Conservation (phyloP, 2,797 vertebrate genomes). For the Sphenopsis melanotis region DNA sequence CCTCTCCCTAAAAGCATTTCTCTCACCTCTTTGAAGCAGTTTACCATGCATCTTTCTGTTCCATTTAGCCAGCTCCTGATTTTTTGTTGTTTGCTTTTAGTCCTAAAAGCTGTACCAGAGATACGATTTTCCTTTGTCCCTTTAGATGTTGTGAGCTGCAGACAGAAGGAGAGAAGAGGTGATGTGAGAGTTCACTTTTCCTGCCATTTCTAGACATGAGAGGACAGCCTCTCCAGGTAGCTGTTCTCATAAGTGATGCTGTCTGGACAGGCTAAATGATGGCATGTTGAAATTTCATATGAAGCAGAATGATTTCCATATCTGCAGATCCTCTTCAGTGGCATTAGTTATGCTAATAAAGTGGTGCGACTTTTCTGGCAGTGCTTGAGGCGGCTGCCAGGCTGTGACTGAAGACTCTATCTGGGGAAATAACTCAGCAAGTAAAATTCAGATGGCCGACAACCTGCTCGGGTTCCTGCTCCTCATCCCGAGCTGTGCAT, state of each 20-base stretch:
- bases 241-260: neutral
- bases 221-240: neutral
- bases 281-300: conserved; percentile 18
- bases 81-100: neutral
- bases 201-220: neutral
- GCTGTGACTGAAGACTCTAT: conserved; percentile 39
- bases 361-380: conserved; percentile 22
- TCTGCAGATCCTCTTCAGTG: conserved; percentile 16
- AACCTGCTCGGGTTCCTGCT: conserved; percentile 19
- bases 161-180: neutral
- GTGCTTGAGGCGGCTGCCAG: conserved; percentile 44
- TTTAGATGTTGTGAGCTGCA: neutral
- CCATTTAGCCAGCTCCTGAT: neutral
- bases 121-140: neutral
- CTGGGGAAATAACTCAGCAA: conserved; percentile 61
- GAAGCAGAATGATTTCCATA: conserved; percentile 17
- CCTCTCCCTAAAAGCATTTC: neutral
- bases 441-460: conserved; percentile 37
- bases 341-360: conserved; percentile 61
- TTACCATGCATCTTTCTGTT: neutral
- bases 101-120: neutral
- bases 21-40: neutral
- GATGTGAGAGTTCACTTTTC: neutral
- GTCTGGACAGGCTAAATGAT: neutral
- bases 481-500: neutral